Percentiles rank a stretch among this genome's conserved stretches.
These are phyloP conservation scores for Eufriesea mexicana DNA, from an alignment of 1,140 invertebrate species.

Conservation along the genomic window DNA sequence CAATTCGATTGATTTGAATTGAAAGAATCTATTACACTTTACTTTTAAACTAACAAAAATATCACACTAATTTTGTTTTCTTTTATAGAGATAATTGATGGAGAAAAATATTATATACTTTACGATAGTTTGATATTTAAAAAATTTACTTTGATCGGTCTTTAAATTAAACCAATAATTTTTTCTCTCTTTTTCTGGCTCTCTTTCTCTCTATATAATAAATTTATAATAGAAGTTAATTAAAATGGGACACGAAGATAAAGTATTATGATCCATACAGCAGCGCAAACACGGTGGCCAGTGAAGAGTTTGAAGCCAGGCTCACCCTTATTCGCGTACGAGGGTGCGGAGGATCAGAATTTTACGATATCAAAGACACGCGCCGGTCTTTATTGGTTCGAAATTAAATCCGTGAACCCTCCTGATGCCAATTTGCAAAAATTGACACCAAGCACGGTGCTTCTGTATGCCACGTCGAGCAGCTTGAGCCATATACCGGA, in stretches of 20 bases:
- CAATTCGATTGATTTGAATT: no score
- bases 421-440: slow-evolving; percentile 56
- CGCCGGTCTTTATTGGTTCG: slow-evolving; percentile 80
- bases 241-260: not conserved
- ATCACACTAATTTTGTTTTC: not conserved
- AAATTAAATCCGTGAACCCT: slow-evolving; percentile 74
- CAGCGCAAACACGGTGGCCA: slow-evolving; percentile 75
- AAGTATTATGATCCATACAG: slow-evolving; percentile 1
- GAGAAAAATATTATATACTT: not conserved
- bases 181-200: not conserved
- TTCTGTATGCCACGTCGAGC: slow-evolving; percentile 79
- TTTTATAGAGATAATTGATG: not conserved
- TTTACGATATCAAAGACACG: slow-evolving; percentile 77
- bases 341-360: slow-evolving; percentile 78
- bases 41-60: not conserved
- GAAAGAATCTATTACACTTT: not conserved
- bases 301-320: slow-evolving; percentile 78
- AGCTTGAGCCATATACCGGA: slow-evolving; percentile 71
- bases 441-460: slow-evolving; percentile 75
- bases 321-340: slow-evolving; percentile 77
- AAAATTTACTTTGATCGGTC: no score
- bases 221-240: not conserved
- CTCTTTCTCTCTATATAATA: not conserved
- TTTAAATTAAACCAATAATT: no score
- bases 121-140: not conserved